Evolutionary conservation across 2,113 vertebrate species (phyloP), one percentile per base, ranked within the genome.

Genomic region (Alethe diademata): DNA sequence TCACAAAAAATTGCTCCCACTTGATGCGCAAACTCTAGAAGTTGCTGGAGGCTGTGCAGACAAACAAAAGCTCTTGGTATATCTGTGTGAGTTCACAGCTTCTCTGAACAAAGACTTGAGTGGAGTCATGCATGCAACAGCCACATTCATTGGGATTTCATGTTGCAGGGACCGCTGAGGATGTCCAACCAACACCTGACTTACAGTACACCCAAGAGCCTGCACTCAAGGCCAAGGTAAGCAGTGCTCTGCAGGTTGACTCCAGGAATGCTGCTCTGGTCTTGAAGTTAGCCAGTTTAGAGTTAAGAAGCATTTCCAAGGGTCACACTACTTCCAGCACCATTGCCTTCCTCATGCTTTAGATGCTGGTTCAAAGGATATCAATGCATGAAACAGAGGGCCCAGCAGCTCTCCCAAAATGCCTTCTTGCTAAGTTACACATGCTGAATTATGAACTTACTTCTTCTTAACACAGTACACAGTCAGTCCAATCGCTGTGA

Each of bases 391-490:
- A 47, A 76, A 85, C 6, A 43, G 38, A 65, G 12, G 11, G 48
- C 42, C 25, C 36, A 58, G n/a, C 8, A 69, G 31, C 56, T 36
- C 24, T 60, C 50, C 61, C 28, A 20, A 42, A 83, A 62, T 3
- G 7, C 31, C 19, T 71, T 38, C 40, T 3, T 33, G 23, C 18
- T 19, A 38, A 47, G 17, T 72, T 28, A 86, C 28, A 47, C 26
- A 22, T 4, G 22, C 22, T 5, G 16, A 51, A 73, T 71, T 65
- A 87, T 12, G 76, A 90, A 98, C 99, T 96, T 97, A 99, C 99
- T 97, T 99, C 90, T 93, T 97, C 76, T 97, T 91, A 53, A 98
- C 14, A 33, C 97, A 98, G 80, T 97, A 98, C 25, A 98, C 93
- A 42, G 95, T 85, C 69, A 98, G 84, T 80, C 98, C 97, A 20